Percentiles rank a stretch among this genome's conserved stretches.
Conservation (phyloP, 2,797 vertebrate species). For the Tapirus indicus region DNA sequence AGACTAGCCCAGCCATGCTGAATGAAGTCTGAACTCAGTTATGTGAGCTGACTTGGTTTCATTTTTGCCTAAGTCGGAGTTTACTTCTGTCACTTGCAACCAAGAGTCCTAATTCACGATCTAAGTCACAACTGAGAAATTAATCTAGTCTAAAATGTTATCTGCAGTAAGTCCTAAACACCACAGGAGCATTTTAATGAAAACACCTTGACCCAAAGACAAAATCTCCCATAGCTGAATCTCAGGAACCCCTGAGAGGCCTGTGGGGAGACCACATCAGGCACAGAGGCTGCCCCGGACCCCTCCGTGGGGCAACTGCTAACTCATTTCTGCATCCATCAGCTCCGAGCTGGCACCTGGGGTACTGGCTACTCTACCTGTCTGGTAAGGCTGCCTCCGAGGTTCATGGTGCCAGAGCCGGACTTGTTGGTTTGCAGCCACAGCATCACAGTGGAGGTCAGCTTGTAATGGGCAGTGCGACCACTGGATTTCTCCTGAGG, state of each 20-base stretch:
- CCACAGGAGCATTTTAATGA: background rate
- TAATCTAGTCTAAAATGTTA: background rate
- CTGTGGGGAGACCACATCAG: fast-evolving
- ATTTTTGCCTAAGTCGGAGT: background rate
- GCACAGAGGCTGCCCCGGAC: background rate
- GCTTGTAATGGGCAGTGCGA: slow-evolving; percentile 98
- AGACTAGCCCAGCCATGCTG: background rate
- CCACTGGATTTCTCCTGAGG: slow-evolving; percentile 98
- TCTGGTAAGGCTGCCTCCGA: slow-evolving; percentile 98
- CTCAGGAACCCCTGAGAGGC: background rate
- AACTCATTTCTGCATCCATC: background rate
- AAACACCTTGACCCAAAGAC: background rate
- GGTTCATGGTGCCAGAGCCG: slow-evolving; percentile 98
- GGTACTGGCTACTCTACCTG: slow-evolving; percentile 90
- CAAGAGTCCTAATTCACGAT: background rate
- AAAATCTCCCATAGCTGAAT: background rate
- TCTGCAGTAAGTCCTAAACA: background rate
- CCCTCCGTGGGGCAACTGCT: background rate
- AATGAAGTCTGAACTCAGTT: fast-evolving
- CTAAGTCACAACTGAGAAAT: background rate
- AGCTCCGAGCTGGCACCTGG: background rate
- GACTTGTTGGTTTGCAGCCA: slow-evolving; percentile 99
- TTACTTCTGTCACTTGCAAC: background rate
- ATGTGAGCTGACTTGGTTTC: background rate
- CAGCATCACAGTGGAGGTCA: slow-evolving; percentile 99